phyloP scores from a whole-genome alignment of 2,797 vertebrate species.

The Heteromormyrus szaboi region DNA sequence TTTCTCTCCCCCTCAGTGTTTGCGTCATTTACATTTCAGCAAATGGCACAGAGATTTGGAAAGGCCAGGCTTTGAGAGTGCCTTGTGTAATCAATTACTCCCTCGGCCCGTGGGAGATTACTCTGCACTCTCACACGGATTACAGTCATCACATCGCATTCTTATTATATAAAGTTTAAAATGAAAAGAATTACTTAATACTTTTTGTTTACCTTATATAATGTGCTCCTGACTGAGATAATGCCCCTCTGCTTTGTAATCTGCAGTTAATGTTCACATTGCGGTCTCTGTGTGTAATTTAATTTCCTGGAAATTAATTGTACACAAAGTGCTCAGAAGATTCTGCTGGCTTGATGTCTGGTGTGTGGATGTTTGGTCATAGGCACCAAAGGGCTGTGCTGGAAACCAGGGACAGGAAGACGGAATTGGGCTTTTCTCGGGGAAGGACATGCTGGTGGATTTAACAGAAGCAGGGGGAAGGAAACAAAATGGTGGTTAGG shows the following conservation, averaged over 20 bases:
- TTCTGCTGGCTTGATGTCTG: neutral
- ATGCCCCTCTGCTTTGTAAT: neutral
- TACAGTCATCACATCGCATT: constrained; percentile 12
- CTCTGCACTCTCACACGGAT: constrained; percentile 12
- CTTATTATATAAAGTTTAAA: constrained; percentile 24
- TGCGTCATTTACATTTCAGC: constrained; percentile 32
- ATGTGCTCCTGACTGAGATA: neutral
- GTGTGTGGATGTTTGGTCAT: neutral
- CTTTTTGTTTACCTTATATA: neutral
- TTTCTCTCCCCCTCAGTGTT: constrained; percentile 4
- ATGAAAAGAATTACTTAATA: neutral
- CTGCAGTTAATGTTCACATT: neutral
- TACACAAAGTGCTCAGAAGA: neutral
- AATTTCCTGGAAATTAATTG: neutral
- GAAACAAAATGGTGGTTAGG: neutral
- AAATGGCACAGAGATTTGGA: constrained; percentile 30
- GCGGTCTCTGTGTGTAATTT: neutral
- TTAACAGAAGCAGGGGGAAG: neutral
- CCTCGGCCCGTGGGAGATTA: neutral
- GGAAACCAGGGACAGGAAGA: neutral
- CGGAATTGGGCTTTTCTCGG: neutral
- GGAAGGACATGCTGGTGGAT: neutral
- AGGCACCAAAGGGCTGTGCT: neutral
- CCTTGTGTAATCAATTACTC: constrained; percentile 32
- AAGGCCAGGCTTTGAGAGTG: constrained; percentile 29